Evolutionary conservation across 2,113 vertebrate genomes (phyloP).

Genomic region (Mustela lutreola): DNA sequence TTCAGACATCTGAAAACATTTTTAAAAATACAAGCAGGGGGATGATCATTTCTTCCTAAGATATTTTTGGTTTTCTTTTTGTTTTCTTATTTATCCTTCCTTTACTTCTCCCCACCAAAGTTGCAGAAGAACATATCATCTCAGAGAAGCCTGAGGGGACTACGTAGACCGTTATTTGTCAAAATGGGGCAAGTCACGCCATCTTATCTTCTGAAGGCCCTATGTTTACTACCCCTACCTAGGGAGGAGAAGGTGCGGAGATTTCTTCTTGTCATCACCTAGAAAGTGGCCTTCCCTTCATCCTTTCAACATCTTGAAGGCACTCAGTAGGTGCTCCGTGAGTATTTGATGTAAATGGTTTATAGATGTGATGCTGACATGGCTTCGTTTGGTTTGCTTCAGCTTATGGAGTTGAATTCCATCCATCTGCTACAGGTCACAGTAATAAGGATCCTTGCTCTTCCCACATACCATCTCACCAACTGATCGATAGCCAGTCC

Average conservation of each 20-base stretch:
- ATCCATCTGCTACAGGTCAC: background rate
- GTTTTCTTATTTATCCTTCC: background rate
- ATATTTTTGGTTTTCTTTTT: too few relatives aligned
- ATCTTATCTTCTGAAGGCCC: background rate
- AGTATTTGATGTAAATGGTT: background rate
- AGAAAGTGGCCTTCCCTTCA: background rate
- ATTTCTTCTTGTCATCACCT: background rate
- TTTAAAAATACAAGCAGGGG: background rate
- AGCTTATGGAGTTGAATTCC: background rate
- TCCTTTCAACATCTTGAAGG: background rate
- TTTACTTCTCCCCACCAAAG: background rate
- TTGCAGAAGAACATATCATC: background rate
- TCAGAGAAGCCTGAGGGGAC: background rate
- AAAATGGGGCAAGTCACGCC: background rate
- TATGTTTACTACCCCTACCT: background rate
- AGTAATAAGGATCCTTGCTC: background rate
- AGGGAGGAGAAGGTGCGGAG: background rate
- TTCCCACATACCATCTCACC: background rate
- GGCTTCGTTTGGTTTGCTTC: background rate
- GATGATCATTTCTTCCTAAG: background rate
- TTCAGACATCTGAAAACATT: background rate
- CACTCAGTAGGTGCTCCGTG: background rate
- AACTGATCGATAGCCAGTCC: background rate
- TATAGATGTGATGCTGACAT: background rate
- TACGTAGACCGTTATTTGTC: background rate